These are phyloP conservation scores for Daphoenositta chrysoptera DNA, from an alignment of 2,113 vertebrate species.

Conservation along the genomic window DNA sequence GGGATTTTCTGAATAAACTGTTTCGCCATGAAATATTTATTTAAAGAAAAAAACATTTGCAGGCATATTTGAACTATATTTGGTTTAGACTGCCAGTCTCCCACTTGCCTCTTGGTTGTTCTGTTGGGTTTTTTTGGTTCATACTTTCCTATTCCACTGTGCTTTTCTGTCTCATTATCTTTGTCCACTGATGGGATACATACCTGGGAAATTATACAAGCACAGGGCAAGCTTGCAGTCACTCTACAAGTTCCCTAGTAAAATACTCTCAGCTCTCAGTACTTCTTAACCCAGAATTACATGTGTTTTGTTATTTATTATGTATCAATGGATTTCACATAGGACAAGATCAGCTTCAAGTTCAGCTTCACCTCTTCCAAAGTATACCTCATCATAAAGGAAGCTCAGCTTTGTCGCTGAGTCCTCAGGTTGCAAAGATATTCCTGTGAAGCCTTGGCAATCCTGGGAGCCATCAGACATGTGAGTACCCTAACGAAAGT, in stretches of 20 bases:
- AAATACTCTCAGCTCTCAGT: background rate
- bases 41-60: background rate
- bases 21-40: background rate
- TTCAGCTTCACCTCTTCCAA: background rate
- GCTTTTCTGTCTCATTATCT: background rate
- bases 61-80: background rate
- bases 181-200: background rate
- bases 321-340: background rate
- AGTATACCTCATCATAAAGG: background rate
- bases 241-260: background rate
- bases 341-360: background rate
- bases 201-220: background rate
- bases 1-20: background rate
- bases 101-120: background rate
- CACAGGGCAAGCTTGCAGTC: background rate
- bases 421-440: background rate
- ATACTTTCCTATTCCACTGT: background rate
- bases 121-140: background rate
- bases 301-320: background rate
- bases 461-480: background rate
- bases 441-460: background rate
- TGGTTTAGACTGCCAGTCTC: background rate
- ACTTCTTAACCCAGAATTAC: background rate
- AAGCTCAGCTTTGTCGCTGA: background rate
- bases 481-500: background rate